phyloP scores from a whole-genome alignment of 2,888 invertebrate species.

The Eupsilia transversa region DNA sequence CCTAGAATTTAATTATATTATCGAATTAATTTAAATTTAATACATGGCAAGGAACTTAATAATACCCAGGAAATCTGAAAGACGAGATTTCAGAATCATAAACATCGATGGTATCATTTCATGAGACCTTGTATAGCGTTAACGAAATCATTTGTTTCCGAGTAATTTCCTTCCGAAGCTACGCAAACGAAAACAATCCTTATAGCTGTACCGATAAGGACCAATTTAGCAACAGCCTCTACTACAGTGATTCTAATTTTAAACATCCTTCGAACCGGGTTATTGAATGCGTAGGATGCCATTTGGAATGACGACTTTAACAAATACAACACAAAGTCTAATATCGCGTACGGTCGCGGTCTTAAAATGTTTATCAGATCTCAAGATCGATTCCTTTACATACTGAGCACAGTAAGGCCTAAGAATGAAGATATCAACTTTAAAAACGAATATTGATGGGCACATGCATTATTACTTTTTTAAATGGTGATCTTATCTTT shows the following conservation, averaged over 20 bases:
- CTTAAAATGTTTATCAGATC: constrained; percentile 9
- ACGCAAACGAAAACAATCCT: constrained; percentile 20
- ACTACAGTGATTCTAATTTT: constrained; percentile 27
- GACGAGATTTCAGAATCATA: constrained; percentile 24
- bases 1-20: constrained; percentile 37
- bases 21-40: constrained; percentile 11
- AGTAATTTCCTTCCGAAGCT: background rate
- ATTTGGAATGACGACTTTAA: constrained; percentile 36
- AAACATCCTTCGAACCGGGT: constrained; percentile 26
- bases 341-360: constrained; percentile 4
- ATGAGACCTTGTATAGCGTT: constrained; percentile 27
- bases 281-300: constrained; percentile 12
- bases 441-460: background rate
- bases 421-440: background rate
- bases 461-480: background rate
- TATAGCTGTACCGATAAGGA: constrained; percentile 16
- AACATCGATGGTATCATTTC: background rate
- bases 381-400: background rate
- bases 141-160: constrained; percentile 18
- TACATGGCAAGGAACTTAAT: constrained; percentile 27
- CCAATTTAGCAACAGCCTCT: constrained; percentile 19
- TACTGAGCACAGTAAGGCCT: background rate
- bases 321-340: constrained; percentile 7
- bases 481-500: background rate
- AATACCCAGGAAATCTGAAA: background rate